Percentiles rank a stretch among this genome's conserved stretches.
phyloP scores from a whole-genome alignment of 2,113 vertebrate species.

The Cinclus cinclus region DNA sequence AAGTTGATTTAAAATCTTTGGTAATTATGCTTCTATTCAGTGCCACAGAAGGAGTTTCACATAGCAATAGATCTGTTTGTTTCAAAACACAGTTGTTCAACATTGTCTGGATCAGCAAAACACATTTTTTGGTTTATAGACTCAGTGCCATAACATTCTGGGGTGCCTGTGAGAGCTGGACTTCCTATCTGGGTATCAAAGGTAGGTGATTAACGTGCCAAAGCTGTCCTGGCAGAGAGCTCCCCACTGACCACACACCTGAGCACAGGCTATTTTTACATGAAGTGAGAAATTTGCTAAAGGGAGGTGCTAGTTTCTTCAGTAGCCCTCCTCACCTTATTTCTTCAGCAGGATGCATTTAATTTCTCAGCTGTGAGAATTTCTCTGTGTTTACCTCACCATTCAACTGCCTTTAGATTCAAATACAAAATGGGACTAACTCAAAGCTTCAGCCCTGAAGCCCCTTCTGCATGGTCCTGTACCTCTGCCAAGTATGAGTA shows the following conservation, averaged over 20 bases:
- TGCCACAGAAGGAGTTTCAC: background rate
- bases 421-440: background rate
- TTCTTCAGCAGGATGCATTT: background rate
- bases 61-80: background rate
- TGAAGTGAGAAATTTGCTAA: conserved; percentile 6
- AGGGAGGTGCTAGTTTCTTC: background rate
- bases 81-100: background rate
- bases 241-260: background rate
- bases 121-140: background rate
- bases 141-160: background rate
- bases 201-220: background rate
- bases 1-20: conserved; percentile 15
- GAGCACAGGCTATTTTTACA: background rate
- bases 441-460: background rate
- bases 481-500: background rate
- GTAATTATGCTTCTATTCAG: background rate
- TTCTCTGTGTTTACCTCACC: background rate
- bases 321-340: background rate
- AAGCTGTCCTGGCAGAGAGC: background rate
- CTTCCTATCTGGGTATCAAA: background rate
- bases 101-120: background rate
- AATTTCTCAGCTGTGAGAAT: background rate
- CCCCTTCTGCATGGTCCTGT: background rate
- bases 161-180: background rate
- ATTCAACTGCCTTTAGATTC: background rate